Evolutionary conservation across 2,797 vertebrate genomes (phyloP), one percentile per base, ranked within the genome.

Genomic region (Hylomyscus alleni): DNA sequence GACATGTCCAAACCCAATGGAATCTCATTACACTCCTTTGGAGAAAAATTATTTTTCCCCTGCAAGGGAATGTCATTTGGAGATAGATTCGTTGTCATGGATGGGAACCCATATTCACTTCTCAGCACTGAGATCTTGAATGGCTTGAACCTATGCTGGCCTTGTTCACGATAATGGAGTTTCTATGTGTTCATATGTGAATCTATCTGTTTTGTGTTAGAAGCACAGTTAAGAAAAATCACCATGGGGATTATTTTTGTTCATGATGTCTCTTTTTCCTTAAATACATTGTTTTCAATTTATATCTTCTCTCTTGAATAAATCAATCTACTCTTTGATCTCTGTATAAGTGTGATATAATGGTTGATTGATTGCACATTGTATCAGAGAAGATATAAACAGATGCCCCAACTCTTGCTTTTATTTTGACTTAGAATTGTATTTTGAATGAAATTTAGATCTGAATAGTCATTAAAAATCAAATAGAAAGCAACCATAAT

Each of bases 91-190:
- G 20, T 80, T 54, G 10, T 10, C 17, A 34, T 52, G 31, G 34
- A 54, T n/a, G 50, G 17, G 31, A 56, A n/a, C 12, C 31, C 4
- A 17, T 54, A 19, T 20, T 2, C 2, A n/a, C 4, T n/a, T 50
- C 34, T 56, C 19, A 80, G 10, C 10, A 56, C 52, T 56, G 77
- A 1, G 29, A n/a, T 22, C 9, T 31, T 80, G 2, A 19, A 19
- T n/a, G 2, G 3, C 19, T 56, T n/a, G 10, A 52, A n/a, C 1
- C 77, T n/a, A 24, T n/a, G 4, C 4, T 54, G 34, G 1, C 2
- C 4, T n/a, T 56, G 52, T n/a, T n/a, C 52, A 80, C 0, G 52
- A 10, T 13, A 5, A 5, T 80, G 4, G 6, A 24, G 52, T 37
- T 24, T n/a, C 77, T 56, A 1, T 56, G 34, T 13, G 19, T 54